Percentiles rank a stretch among this genome's conserved stretches.
phyloP scores from a whole-genome alignment of 1,140 invertebrate genomes.

The Drosophila gunungcola region DNA sequence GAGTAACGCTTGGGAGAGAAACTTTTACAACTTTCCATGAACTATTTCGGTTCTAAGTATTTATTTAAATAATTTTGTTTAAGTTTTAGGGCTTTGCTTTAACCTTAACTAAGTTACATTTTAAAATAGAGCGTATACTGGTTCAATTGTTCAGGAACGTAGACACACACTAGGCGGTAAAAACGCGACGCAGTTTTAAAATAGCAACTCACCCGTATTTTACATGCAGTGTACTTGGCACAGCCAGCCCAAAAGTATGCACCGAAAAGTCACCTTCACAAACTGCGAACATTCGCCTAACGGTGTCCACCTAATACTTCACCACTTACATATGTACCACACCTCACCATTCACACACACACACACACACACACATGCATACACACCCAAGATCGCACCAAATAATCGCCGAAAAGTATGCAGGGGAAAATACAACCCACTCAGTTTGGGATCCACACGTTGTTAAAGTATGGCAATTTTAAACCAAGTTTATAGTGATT shows the following conservation, averaged over 20 bases:
- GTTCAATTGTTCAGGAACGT: slow-evolving; percentile 19
- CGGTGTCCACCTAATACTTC: slow-evolving; percentile 31
- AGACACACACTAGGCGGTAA: slow-evolving; percentile 12
- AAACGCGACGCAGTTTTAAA: slow-evolving; percentile 10
- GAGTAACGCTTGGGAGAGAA: too few species aligned
- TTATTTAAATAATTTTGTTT: background rate
- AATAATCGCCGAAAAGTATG: slow-evolving; percentile 21
- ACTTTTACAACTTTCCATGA: too few species aligned
- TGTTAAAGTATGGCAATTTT: slow-evolving; percentile 48
- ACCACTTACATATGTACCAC: slow-evolving; percentile 21
- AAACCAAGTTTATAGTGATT: slow-evolving; percentile 25
- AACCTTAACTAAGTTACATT: background rate
- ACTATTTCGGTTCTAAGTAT: too few species aligned
- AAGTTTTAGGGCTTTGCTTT: background rate
- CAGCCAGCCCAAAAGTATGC: slow-evolving; percentile 25
- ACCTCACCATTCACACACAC: slow-evolving; percentile 6
- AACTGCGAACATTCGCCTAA: slow-evolving; percentile 13
- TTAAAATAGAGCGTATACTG: slow-evolving; percentile 14
- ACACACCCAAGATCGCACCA: slow-evolving; percentile 1
- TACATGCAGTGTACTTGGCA: slow-evolving; percentile 20
- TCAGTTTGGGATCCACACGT: slow-evolving; percentile 7
- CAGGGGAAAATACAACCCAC: slow-evolving; percentile 5
- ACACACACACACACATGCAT: slow-evolving; percentile 6
- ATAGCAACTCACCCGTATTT: slow-evolving; percentile 6
- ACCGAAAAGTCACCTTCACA: slow-evolving; percentile 24